Evolutionary conservation across 2,113 vertebrate genomes (phyloP).

Genomic region (Notarius quadriscutis): DNA sequence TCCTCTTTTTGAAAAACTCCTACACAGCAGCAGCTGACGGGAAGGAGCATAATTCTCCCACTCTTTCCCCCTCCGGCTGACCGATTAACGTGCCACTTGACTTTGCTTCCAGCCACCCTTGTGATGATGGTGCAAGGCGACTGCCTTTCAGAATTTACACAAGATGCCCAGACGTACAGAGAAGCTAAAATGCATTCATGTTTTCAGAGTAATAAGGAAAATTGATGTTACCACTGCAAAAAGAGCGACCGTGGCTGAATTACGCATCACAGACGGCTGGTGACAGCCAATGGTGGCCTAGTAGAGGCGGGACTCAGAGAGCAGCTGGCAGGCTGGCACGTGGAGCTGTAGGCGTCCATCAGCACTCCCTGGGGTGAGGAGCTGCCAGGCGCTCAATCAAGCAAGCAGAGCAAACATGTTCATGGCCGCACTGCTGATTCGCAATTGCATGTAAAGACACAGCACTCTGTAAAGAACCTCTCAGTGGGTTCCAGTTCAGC

Average conservation of each 20-base stretch:
- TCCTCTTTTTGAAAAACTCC: slow-evolving; percentile 69
- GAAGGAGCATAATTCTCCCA: slow-evolving; percentile 63
- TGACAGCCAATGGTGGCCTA: background rate
- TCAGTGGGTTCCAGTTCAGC: slow-evolving; percentile 23
- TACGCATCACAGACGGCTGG: slow-evolving; percentile 11
- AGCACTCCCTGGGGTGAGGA: slow-evolving; percentile 21
- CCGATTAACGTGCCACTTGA: slow-evolving; percentile 65
- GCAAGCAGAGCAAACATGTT: slow-evolving; percentile 43
- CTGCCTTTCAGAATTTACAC: slow-evolving; percentile 59
- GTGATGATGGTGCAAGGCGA: slow-evolving; percentile 34
- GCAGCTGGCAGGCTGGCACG: slow-evolving; percentile 34
- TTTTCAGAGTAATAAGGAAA: slow-evolving; percentile 64
- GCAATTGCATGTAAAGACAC: slow-evolving; percentile 27
- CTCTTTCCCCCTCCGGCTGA: slow-evolving; percentile 49
- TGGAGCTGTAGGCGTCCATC: slow-evolving; percentile 29
- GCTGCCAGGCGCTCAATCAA: slow-evolving; percentile 37
- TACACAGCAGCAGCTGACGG: slow-evolving; percentile 63
- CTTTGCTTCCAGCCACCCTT: slow-evolving; percentile 65
- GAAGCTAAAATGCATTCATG: slow-evolving; percentile 58
- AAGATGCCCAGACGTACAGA: slow-evolving; percentile 66
- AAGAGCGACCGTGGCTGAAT: slow-evolving; percentile 62
- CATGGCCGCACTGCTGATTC: slow-evolving; percentile 22
- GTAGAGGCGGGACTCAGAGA: background rate
- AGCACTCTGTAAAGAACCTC: slow-evolving; percentile 9
- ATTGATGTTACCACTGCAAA: slow-evolving; percentile 62